Evolutionary conservation across 2,113 vertebrate genomes (phyloP).

Genomic region (Prinia subflava): DNA sequence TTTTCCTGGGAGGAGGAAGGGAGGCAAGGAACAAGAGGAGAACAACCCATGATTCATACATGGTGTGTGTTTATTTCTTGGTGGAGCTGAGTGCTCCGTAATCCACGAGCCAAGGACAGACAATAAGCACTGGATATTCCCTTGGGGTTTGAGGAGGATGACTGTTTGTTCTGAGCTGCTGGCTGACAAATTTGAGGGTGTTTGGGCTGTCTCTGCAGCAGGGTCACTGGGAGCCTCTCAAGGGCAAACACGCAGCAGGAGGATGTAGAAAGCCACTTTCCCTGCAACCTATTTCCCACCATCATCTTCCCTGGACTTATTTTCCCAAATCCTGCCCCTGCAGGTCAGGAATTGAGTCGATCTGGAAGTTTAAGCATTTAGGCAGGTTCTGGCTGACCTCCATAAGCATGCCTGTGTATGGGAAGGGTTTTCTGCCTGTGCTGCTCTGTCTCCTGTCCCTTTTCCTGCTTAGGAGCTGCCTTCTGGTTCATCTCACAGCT

Average conservation of each 20-base stretch:
- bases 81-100: background rate
- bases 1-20: background rate
- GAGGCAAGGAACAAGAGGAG: background rate
- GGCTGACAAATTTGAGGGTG: background rate
- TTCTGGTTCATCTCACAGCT: background rate
- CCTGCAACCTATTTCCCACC: background rate
- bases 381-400: background rate
- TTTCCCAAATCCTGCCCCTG: background rate
- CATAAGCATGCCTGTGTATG: fast-evolving
- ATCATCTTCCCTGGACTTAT: background rate
- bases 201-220: background rate
- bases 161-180: background rate
- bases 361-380: background rate
- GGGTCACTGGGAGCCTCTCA: background rate
- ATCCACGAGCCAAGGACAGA: background rate
- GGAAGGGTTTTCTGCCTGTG: background rate
- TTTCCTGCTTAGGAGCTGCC: background rate
- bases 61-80: background rate
- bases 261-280: background rate
- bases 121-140: background rate
- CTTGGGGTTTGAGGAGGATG: background rate
- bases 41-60: background rate
- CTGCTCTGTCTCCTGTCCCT: background rate
- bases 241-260: fast-evolving
- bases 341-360: background rate